Base-by-base conservation (phyloP, 2,113 vertebrate species). In the Columba janthina region DNA sequence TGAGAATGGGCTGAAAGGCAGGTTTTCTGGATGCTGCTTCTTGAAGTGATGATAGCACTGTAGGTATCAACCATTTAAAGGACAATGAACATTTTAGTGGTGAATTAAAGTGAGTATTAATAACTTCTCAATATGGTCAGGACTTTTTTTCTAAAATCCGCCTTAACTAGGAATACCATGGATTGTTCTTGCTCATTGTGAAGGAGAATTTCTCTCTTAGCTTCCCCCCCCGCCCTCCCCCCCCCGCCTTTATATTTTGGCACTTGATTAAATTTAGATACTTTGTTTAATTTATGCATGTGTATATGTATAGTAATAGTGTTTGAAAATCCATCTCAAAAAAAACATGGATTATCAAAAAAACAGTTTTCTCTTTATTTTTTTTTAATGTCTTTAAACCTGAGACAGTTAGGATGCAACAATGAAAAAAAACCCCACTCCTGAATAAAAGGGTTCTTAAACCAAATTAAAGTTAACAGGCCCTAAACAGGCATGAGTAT, bases 41-140 rank as follows among this genome's bases (percentile, higher is more conserved):
- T 61, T 42, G 50, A 50, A 79, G 18, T 24, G 38, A 44, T 80
- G 70, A 31, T 60, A 46, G 40, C 0, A 0, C 32, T 32, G 40
- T 51, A 64, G 21, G 7, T 67, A 72, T 77, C 65, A 74, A 71
- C 74, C 13, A 60, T 81, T 78, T 51, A 61, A 75, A 87, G 73
- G 14, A 24, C 53, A 56, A 69, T 40, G 20, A 87, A 81, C 78
- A 31, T 72, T 96, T 94, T 65, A 85, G 40, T 28, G 56, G 34
- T 53, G 69, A 64, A 19, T 85, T 82, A 31, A 88, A 83, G 5
- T 53, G 21, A 73, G 17, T 14, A 36, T 69, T 85, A 90, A 77
- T 46, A 77, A 29, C 36, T 86, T 40, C 54, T 48, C 12, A 65
- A 25, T 67, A 80, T 54, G 36, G 53, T 57, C 73, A 90, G 53